These are phyloP conservation scores for Yasuhikotakia modesta DNA, from an alignment of 2,797 vertebrate species.

Conservation along the genomic window DNA sequence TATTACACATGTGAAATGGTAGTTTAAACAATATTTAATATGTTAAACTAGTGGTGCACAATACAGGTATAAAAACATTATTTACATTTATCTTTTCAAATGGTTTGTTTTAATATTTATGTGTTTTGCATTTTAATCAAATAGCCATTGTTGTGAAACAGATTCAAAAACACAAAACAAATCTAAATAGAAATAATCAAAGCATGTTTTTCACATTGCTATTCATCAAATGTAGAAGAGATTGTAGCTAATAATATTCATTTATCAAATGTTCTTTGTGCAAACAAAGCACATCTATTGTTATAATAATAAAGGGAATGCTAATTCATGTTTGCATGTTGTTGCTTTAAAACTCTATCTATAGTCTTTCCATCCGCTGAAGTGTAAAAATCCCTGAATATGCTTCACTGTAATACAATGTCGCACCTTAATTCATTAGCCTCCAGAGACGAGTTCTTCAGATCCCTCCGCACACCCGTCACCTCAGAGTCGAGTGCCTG, in stretches of 20 bases:
- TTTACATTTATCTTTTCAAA: too few relatives aligned
- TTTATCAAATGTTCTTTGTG: not conserved
- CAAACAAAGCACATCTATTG: not conserved
- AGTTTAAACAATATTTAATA: too few relatives aligned
- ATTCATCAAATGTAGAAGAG: too few relatives aligned
- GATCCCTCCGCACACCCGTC: constrained; percentile 70
- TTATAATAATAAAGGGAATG: constrained; percentile 3
- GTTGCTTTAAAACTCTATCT: not conserved
- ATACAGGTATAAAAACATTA: not conserved
- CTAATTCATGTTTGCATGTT: not conserved
- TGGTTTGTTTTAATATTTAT: too few relatives aligned
- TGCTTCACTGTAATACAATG: not conserved
- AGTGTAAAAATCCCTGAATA: not conserved
- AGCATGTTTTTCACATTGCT: too few relatives aligned
- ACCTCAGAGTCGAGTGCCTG: constrained; percentile 71
- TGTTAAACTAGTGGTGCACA: not conserved
- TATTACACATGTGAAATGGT: too few relatives aligned
- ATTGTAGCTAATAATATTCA: too few relatives aligned
- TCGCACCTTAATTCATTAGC: constrained; percentile 69
- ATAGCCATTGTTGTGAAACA: not conserved
- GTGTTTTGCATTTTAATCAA: too few relatives aligned
- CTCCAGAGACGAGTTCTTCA: constrained; percentile 67
- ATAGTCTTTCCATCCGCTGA: not conserved
- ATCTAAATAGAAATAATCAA: too few relatives aligned
- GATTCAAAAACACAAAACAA: too few relatives aligned